Evolutionary conservation across 1,140 invertebrate species (phyloP), one percentile per base, ranked within the genome.

Genomic region (Papilio xuthus): DNA sequence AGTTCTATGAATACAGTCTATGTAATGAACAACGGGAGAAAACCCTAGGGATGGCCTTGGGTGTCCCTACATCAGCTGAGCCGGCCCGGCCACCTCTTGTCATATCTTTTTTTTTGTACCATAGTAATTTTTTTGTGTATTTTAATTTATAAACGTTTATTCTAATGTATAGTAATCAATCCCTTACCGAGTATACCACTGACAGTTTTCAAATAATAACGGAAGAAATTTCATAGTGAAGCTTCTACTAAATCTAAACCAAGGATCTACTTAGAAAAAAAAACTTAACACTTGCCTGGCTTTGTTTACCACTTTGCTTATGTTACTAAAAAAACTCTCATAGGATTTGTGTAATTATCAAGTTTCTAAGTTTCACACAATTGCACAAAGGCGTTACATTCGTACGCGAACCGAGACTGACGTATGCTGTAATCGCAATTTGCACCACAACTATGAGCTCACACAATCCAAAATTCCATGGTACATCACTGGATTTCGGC

Each of bases 361-460:
- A 44, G 70, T 44, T 72, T 72, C 20, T 13, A 72, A 20, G 41
- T 72, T 72, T 42, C 41, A 44, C 70, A 47, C 70, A 26, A 44
- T 72, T 72, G 42, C 42, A 72, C 20, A 72, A 72, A 72, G 1
- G 41, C 70, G 70, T 72, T 72, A 72, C 70, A 72, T 72, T 47
- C 70, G 41, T n/a, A 41, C 28, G 28, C 23, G 70, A 72, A 72
- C 70, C 70, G 41, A 41, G 41, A 72, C 20, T 32, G n/a, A 71
- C n/a, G 23, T 44, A 72, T 23, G 70, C 41, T 23, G 37, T 72
- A 72, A 47, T 47, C 41, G 41, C 42, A 72, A 72, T 42, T 72
- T 72, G 47, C 69, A 41, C 37, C 69, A 44, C 13, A 12, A 42
- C 69, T 42, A 70, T 70, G 20, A 72, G 42, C 41, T 72, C 20